Conservation (phyloP, 2,113 vertebrate genomes). For the Glareola pratincola region DNA sequence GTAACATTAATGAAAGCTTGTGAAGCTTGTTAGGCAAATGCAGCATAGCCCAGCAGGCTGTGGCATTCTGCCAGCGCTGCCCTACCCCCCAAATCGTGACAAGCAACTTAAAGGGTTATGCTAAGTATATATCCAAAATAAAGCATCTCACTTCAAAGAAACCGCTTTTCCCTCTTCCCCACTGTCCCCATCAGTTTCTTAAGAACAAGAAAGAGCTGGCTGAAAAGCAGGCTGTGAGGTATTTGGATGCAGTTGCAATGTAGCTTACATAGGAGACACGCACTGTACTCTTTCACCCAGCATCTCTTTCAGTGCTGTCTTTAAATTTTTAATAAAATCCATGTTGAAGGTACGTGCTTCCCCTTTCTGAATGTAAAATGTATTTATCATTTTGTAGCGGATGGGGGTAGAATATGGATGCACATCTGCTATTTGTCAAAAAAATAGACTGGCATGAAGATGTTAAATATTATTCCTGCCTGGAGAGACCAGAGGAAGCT, state of each 20-base stretch:
- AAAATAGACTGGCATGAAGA: not conserved
- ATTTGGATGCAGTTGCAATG: not conserved
- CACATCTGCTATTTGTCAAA: not conserved
- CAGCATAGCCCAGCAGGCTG: not conserved
- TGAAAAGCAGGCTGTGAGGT: not conserved
- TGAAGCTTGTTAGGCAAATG: not conserved
- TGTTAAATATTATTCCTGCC: not conserved
- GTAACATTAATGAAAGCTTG: not conserved
- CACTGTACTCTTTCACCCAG: not conserved
- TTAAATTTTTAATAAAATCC: not conserved
- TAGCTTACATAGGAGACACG: not conserved
- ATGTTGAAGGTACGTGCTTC: not conserved
- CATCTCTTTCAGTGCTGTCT: not conserved
- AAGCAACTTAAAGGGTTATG: not conserved
- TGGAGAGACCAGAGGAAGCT: not conserved
- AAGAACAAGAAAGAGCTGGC: not conserved
- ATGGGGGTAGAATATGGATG: not conserved
- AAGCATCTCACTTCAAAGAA: not conserved
- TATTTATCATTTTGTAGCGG: not conserved
- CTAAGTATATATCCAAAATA: not conserved
- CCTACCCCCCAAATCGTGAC: rapidly evolving
- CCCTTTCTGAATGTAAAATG: not conserved
- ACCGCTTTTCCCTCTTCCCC: not conserved
- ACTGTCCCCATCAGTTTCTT: not conserved
- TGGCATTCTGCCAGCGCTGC: not conserved